A percentile compares a stretch with the other conserved stretches of the same genome.
These are phyloP conservation scores for Drosophila obscura DNA, from an alignment of 1,140 invertebrate genomes.

Conservation along the genomic window DNA sequence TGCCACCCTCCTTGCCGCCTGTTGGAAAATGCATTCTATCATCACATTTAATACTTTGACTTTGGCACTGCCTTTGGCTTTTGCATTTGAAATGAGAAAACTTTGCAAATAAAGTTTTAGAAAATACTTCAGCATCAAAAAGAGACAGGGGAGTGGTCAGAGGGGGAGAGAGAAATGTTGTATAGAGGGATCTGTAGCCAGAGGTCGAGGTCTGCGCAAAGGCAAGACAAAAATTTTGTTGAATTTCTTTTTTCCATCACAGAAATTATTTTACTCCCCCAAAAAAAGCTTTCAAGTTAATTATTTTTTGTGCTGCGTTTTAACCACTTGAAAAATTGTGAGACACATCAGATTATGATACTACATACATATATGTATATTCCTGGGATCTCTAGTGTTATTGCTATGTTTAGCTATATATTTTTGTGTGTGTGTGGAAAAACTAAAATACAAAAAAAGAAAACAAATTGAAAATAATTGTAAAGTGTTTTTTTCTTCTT, in stretches of 20 bases:
- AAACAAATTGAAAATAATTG: constrained; percentile 36
- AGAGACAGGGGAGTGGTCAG: background rate
- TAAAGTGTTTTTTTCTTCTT: constrained; percentile 21
- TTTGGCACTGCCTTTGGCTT: constrained; percentile 38
- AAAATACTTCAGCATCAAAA: constrained; percentile 28
- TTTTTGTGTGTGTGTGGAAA: constrained; percentile 23
- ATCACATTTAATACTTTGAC: constrained; percentile 53
- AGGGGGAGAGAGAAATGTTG: too few relatives aligned
- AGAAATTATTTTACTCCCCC: constrained; percentile 13
- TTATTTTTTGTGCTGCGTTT: constrained; percentile 30
- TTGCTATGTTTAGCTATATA: constrained; percentile 15
- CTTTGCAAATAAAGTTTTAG: constrained; percentile 34
- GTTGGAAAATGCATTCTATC: constrained; percentile 59
- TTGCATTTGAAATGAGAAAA: constrained; percentile 46
- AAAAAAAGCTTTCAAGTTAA: constrained; percentile 49
- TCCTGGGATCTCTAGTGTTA: constrained; percentile 30
- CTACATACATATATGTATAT: background rate
- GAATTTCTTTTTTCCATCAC: constrained; percentile 4
- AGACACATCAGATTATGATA: constrained; percentile 13
- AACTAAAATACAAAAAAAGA: constrained; percentile 7
- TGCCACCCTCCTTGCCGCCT: too few relatives aligned
- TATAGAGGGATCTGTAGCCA: background rate
- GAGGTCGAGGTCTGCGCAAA: constrained; percentile 4
- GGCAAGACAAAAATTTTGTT: constrained; percentile 1
- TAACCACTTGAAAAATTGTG: constrained; percentile 33